Evolutionary conservation across 2,113 vertebrate species (phyloP).

Genomic region (Numida meleagris): DNA sequence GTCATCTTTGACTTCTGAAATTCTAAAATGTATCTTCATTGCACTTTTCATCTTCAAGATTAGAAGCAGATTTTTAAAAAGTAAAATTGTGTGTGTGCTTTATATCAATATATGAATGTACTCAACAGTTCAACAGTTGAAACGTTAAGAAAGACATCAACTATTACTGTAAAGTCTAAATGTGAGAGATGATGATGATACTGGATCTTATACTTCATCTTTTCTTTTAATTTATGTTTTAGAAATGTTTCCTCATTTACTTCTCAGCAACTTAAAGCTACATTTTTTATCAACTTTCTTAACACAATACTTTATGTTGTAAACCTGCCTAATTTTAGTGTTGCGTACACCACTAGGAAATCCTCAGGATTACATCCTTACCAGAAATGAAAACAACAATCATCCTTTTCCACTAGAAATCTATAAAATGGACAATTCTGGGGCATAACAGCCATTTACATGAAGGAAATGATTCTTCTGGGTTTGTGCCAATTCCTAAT

Average conservation of each 20-base stretch:
- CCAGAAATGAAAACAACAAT: neutral
- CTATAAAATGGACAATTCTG: neutral
- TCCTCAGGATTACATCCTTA: neutral
- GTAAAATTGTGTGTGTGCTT: neutral
- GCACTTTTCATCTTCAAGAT: neutral
- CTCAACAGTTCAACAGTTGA: neutral
- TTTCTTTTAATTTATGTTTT: neutral
- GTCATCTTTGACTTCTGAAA: neutral
- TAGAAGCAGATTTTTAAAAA: neutral
- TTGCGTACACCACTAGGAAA: neutral
- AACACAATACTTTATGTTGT: neutral
- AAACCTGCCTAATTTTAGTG: neutral
- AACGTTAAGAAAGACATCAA: neutral
- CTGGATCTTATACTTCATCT: neutral
- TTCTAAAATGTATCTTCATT: neutral
- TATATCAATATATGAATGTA: neutral
- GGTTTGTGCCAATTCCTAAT: neutral
- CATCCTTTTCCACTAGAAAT: neutral
- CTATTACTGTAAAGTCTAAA: neutral
- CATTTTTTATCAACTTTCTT: neutral
- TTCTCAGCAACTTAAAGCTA: neutral
- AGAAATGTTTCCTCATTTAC: neutral
- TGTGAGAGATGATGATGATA: neutral
- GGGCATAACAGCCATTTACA: neutral
- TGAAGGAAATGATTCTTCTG: neutral